Percentiles rank a stretch among this genome's conserved stretches.
These are phyloP conservation scores for Pogonophryne albipinna DNA, from an alignment of 2,797 vertebrate species.

Conservation along the genomic window DNA sequence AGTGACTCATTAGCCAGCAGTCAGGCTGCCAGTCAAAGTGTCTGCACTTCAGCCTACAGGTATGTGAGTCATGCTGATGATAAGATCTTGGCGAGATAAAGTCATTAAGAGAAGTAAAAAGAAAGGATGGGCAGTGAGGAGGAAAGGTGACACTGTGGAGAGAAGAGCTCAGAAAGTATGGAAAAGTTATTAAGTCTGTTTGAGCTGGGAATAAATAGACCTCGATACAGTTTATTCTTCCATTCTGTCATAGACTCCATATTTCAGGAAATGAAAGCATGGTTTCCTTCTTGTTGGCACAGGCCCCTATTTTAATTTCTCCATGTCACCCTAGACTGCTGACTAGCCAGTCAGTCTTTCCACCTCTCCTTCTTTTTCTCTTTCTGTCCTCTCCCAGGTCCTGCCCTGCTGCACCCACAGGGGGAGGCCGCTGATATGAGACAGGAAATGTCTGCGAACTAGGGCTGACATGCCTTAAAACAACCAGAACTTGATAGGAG, in stretches of 20 bases:
- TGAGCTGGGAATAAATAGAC: slow-evolving; percentile 42
- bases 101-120: slow-evolving; percentile 4
- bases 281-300: slow-evolving; percentile 51
- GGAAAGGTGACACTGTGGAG: not conserved
- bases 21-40: slow-evolving; percentile 34
- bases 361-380: slow-evolving; percentile 9
- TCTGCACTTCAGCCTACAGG: slow-evolving; percentile 37
- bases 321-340: slow-evolving; percentile 37
- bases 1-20: slow-evolving; percentile 72
- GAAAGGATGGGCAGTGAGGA: not conserved
- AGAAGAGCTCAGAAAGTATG: slow-evolving; percentile 18
- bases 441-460: slow-evolving; percentile 69
- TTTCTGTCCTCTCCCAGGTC: slow-evolving; percentile 36
- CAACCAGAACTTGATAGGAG: slow-evolving; percentile 33
- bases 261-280: slow-evolving; percentile 65
- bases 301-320: slow-evolving; percentile 19
- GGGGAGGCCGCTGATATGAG: slow-evolving; percentile 50
- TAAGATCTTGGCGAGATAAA: not conserved
- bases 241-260: slow-evolving; percentile 63
- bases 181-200: slow-evolving; percentile 50
- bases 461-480: slow-evolving; percentile 46
- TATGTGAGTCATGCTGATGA: slow-evolving; percentile 35
- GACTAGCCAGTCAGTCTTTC: slow-evolving; percentile 51
- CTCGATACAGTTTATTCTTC: slow-evolving; percentile 43
- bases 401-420: slow-evolving; percentile 39